Percentiles rank a stretch among this genome's conserved stretches.
These are phyloP conservation scores for Cynopterus brachyotis DNA, from an alignment of 2,113 vertebrate genomes.

Conservation along the genomic window DNA sequence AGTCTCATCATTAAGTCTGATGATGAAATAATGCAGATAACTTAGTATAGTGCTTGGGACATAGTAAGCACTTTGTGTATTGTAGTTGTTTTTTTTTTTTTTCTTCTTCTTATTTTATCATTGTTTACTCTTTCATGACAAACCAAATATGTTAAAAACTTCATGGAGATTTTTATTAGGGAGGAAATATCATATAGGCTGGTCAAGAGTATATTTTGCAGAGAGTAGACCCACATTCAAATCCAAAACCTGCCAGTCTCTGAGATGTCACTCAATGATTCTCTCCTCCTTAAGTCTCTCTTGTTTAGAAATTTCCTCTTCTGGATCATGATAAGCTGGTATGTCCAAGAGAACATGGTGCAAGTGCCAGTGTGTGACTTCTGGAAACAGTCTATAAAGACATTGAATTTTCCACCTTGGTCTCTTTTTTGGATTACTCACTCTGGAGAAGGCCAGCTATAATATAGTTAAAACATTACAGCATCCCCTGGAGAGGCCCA, in stretches of 20 bases:
- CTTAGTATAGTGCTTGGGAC: neutral
- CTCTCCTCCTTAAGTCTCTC: neutral
- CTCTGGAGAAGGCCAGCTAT: neutral
- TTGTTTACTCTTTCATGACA: neutral
- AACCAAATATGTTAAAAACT: neutral
- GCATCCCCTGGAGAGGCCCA: neutral
- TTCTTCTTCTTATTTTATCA: neutral
- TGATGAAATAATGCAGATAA: neutral
- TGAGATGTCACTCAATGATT: rapidly evolving
- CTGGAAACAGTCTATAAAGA: neutral
- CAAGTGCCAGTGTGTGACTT: neutral
- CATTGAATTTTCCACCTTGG: neutral
- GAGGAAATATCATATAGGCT: neutral
- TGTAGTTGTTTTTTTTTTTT: neutral
- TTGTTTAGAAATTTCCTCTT: neutral
- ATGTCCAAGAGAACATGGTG: neutral
- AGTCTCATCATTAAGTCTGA: neutral
- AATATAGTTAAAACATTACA: neutral
- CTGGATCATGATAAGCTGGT: neutral
- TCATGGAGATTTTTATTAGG: neutral
- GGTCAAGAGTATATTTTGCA: neutral
- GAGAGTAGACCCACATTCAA: neutral
- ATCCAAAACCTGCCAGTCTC: neutral
- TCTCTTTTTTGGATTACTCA: neutral
- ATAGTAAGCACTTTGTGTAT: neutral